These are phyloP conservation scores for Pantherophis alleghaniensis DNA, from an alignment of 2,797 vertebrate genomes.

Conservation along the genomic window DNA sequence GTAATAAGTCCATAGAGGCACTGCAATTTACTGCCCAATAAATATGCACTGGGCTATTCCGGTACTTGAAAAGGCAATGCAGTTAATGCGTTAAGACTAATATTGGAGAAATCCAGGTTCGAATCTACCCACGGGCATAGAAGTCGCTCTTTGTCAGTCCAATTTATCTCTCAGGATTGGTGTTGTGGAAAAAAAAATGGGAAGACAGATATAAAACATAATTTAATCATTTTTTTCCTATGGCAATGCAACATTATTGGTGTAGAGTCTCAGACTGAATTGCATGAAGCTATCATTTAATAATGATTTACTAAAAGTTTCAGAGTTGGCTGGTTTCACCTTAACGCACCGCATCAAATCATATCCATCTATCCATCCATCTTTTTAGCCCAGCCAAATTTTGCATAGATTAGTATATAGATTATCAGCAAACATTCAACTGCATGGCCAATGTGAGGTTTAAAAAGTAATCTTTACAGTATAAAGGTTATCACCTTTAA, in stretches of 20 bases:
- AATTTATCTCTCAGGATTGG: neutral
- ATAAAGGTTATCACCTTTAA: no score
- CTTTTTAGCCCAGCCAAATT: neutral
- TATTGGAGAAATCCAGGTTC: neutral
- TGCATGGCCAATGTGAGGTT: neutral
- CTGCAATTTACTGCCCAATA: neutral
- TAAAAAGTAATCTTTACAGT: no score
- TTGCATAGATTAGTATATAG: neutral
- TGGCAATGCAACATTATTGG: neutral
- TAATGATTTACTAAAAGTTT: neutral
- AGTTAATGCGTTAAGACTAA: neutral
- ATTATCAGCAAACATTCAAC: neutral
- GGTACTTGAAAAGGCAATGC: neutral
- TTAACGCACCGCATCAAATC: neutral
- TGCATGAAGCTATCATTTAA: neutral
- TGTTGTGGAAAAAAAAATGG: neutral
- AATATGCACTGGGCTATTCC: neutral
- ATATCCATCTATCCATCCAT: neutral
- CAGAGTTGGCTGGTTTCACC: neutral
- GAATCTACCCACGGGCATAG: neutral
- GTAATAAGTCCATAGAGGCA: no score
- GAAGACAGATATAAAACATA: neutral
- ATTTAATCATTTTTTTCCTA: neutral
- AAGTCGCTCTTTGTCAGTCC: neutral
- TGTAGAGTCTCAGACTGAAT: neutral